Base-by-base conservation (phyloP, 2,888 invertebrate species). In the Habroteleia sp. region DNA sequence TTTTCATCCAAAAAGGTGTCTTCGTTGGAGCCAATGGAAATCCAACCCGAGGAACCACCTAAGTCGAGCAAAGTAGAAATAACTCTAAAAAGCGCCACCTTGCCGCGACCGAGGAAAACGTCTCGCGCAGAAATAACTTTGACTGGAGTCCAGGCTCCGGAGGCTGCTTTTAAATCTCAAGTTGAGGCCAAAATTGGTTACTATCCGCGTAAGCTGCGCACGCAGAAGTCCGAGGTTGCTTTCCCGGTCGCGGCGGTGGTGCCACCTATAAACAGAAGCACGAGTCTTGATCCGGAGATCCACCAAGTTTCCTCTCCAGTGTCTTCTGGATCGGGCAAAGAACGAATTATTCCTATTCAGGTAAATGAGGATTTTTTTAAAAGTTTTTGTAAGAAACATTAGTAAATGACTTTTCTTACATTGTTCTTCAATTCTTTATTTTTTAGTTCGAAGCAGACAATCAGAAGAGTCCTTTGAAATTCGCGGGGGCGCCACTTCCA, bases 331-430 rank as follows among this genome's bases (percentile, higher is more conserved):
- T 76, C 76, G 2, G 88, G 90, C 0, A 91, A 91, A 77, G 94
- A 94, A 86, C 90, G 92, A 79, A 92, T 93, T 79, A 93, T 94
- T 82, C 93, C 93, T 29, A 93, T 94, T 81, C 87, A 88, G 73
- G 88, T 86, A 23, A 23, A 35, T 3, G 4, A 20, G 20, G 4
- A 4, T 4, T 20, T 20, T 20, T 3, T 20, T 20, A 20, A 20
- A 20, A 20, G 2, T 20, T 4, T 20, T 20, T 4, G 20, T 20
- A 20, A 3, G 20, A 20, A 3, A 20, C 4, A n/a, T n/a, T n/a
- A n/a, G n/a, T n/a, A n/a, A n/a, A n/a, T n/a, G n/a, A n/a, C n/a
- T n/a, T n/a, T n/a, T n/a, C n/a, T n/a, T n/a, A n/a, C n/a, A n/a
- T n/a, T n/a, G n/a, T n/a, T n/a, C n/a, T n/a, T n/a, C n/a, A n/a